Conservation (phyloP, 2,797 vertebrate genomes). For the Gobionotothen gibberifrons region DNA sequence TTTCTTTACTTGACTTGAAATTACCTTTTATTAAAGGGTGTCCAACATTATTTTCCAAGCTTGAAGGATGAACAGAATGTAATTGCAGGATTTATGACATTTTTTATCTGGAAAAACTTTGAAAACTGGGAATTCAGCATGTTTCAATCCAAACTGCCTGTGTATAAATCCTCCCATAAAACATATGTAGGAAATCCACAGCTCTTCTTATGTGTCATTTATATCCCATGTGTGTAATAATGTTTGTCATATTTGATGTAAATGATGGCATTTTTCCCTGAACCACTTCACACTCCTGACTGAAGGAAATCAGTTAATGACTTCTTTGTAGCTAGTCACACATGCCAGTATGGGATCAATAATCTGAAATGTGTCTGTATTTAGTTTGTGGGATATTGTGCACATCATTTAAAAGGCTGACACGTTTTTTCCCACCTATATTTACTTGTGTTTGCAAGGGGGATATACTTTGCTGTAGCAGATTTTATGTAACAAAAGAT, state of each 20-base stretch:
- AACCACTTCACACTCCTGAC: constrained; percentile 78
- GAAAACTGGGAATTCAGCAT: constrained; percentile 77
- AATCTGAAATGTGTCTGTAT: constrained; percentile 87
- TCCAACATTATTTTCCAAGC: constrained; percentile 20
- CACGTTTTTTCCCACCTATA: constrained; percentile 85
- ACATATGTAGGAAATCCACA: constrained; percentile 63
- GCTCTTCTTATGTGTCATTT: constrained; percentile 59
- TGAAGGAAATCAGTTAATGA: constrained; percentile 75
- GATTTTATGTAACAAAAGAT: constrained; percentile 95
- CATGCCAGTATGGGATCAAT: constrained; percentile 80
- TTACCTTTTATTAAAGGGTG: constrained; percentile 14
- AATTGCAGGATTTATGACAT: constrained; percentile 31
- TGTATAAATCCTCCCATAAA: constrained; percentile 65
- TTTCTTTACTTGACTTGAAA: neutral
- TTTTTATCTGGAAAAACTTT: constrained; percentile 44
- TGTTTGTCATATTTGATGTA: constrained; percentile 80
- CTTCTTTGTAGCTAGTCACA: constrained; percentile 78
- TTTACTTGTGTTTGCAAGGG: constrained; percentile 92
- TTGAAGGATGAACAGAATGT: constrained; percentile 55
- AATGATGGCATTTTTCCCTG: constrained; percentile 81
- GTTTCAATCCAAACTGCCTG: constrained; percentile 67
- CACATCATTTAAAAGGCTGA: constrained; percentile 89
- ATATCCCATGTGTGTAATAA: constrained; percentile 64
- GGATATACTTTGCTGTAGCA: constrained; percentile 95
- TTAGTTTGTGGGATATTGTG: constrained; percentile 91